Percentiles rank a stretch among this genome's conserved stretches.
phyloP scores from a whole-genome alignment of 1,140 invertebrate genomes.

The Choristoneura fumiferana region DNA sequence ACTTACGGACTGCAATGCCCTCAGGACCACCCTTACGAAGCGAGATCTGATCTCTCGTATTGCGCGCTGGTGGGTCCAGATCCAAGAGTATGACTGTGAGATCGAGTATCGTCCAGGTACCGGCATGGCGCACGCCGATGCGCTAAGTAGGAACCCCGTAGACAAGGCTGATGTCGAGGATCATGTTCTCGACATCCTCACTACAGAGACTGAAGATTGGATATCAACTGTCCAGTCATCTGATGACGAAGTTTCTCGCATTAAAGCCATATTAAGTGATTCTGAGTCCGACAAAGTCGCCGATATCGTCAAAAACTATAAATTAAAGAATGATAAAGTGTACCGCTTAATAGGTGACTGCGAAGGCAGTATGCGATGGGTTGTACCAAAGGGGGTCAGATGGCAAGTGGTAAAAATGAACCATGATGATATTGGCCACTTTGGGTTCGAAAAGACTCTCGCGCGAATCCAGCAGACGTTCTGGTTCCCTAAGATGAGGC shows the following conservation, averaged over 20 bases:
- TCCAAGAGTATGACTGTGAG: too few relatives aligned
- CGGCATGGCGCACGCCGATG: conserved; percentile 26
- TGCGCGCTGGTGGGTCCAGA: too few relatives aligned
- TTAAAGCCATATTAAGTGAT: conserved; percentile 10
- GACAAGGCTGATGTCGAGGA: conserved; percentile 5
- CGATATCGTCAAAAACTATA: conserved; percentile 17
- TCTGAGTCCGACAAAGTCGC: neutral
- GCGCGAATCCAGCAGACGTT: conserved; percentile 13
- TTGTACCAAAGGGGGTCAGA: conserved; percentile 15
- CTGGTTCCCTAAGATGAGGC: too few relatives aligned
- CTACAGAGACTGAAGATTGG: neutral
- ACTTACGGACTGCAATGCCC: conserved; percentile 44
- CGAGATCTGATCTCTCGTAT: too few relatives aligned
- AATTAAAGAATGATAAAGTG: too few relatives aligned
- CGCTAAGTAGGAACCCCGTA: conserved; percentile 37
- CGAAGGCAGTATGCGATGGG: conserved; percentile 15
- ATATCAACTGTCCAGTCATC: conserved; percentile 16
- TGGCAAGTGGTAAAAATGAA: conserved; percentile 20
- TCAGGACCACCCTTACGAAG: conserved; percentile 34
- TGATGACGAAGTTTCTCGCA: conserved; percentile 18
- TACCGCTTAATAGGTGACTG: neutral
- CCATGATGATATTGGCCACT: conserved; percentile 22
- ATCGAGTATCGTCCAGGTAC: too few relatives aligned
- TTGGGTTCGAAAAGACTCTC: conserved; percentile 24
- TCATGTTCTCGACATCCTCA: conserved; percentile 5